Percentiles rank a stretch among this genome's conserved stretches.
Evolutionary conservation across 2,113 vertebrate genomes (phyloP).

Genomic region (Erythrocercus mccallii): DNA sequence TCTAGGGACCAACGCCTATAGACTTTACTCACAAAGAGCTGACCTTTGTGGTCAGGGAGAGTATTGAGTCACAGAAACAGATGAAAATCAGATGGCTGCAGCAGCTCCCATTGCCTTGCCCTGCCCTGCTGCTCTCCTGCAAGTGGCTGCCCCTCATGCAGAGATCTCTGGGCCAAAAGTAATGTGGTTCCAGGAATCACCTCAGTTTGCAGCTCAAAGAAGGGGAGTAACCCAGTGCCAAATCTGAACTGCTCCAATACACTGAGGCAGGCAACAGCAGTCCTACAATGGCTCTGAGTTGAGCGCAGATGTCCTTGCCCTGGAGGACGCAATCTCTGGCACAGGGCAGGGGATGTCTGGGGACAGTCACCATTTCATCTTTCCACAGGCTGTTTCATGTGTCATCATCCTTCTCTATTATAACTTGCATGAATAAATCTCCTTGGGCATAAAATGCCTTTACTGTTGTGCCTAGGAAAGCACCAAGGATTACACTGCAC

Average conservation of each 20-base stretch:
- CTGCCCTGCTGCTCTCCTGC: not conserved
- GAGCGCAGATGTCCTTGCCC: rapidly evolving
- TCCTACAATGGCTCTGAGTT: not conserved
- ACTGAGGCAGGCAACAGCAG: rapidly evolving
- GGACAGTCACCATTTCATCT: not conserved
- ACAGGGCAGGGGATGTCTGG: not conserved
- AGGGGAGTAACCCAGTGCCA: not conserved
- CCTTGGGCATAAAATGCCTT: not conserved
- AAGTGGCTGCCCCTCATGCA: not conserved
- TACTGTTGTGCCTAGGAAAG: not conserved
- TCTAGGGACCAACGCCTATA: not conserved
- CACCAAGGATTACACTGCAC: not conserved
- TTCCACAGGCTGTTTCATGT: not conserved
- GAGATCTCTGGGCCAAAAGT: not conserved
- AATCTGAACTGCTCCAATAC: not conserved
- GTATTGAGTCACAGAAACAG: not conserved
- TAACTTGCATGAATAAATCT: not conserved
- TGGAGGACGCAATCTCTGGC: not conserved
- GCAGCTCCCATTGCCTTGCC: not conserved
- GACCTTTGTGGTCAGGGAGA: not conserved
- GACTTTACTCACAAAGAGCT: not conserved
- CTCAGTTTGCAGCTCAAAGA: not conserved
- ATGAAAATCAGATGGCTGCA: not conserved
- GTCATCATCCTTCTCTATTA: not conserved
- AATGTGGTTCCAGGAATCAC: not conserved